Percentiles rank a stretch among this genome's conserved stretches.
Evolutionary conservation across 1,140 invertebrate genomes (phyloP).

Genomic region (Heliconius himera): DNA sequence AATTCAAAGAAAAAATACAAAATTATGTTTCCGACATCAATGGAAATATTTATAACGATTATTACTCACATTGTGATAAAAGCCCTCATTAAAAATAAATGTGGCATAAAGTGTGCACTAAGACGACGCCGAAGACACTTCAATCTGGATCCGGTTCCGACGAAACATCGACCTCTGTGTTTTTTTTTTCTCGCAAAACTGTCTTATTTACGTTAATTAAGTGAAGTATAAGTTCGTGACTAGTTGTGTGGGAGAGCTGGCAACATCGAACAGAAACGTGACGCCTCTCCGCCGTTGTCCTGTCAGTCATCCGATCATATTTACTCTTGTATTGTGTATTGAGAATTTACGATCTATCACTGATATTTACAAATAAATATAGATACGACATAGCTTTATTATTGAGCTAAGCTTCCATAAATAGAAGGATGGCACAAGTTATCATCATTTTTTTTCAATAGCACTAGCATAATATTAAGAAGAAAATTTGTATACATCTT

Average conservation of each 20-base stretch:
- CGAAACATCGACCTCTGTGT: slow-evolving; percentile 59
- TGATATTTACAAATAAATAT: background rate
- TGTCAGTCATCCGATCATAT: slow-evolving; percentile 59
- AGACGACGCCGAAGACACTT: slow-evolving; percentile 56
- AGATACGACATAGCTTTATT: no score
- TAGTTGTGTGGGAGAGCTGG: slow-evolving; percentile 66
- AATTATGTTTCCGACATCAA: slow-evolving; percentile 16
- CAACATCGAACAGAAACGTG: slow-evolving; percentile 58
- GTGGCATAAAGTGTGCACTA: slow-evolving; percentile 66
- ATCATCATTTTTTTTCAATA: no score
- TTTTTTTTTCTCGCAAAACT: slow-evolving; percentile 76
- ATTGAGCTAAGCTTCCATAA: background rate
- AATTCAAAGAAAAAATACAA: background rate
- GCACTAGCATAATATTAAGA: no score
- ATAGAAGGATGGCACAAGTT: background rate
- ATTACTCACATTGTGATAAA: slow-evolving; percentile 62
- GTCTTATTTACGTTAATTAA: slow-evolving; percentile 81
- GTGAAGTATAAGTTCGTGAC: slow-evolving; percentile 81
- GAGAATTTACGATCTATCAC: slow-evolving; percentile 6
- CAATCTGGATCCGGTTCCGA: slow-evolving; percentile 67
- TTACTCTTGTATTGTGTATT: slow-evolving; percentile 31
- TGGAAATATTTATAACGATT: slow-evolving; percentile 41
- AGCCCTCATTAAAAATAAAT: slow-evolving; percentile 73
- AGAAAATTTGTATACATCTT: no score
- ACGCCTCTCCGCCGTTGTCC: slow-evolving; percentile 47